phyloP scores from a whole-genome alignment of 2,797 vertebrate species.

The Myripristis murdjan region DNA sequence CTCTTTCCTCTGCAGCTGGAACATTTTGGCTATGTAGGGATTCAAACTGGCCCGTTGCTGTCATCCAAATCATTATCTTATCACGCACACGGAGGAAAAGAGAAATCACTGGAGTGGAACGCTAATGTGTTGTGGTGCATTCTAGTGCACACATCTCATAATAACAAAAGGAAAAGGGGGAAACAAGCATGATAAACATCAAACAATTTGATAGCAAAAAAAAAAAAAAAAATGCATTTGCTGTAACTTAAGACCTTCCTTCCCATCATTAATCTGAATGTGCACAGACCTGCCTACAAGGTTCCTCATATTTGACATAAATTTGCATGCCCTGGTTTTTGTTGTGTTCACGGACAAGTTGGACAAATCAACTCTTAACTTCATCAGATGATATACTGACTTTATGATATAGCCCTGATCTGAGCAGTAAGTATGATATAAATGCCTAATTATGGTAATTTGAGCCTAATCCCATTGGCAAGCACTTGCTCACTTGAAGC shows the following conservation, averaged over 20 bases:
- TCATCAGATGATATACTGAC: neutral
- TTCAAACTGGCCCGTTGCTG: neutral
- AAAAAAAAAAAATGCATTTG: neutral
- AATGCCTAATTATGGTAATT: slow-evolving; percentile 27
- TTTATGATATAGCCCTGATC: neutral
- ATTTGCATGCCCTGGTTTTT: no score
- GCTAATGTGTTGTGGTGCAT: neutral
- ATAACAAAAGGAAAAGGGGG: neutral
- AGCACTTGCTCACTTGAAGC: slow-evolving; percentile 12
- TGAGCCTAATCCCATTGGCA: slow-evolving; percentile 38
- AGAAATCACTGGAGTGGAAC: slow-evolving; percentile 14
- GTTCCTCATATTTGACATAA: no score
- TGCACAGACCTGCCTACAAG: neutral
- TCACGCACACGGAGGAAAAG: slow-evolving; percentile 20
- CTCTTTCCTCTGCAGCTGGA: no score
- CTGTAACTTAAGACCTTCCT: neutral
- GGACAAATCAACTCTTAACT: no score
- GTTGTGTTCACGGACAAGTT: neutral
- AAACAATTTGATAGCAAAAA: neutral
- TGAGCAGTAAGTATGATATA: neutral
- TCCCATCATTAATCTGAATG: neutral
- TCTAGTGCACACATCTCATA: slow-evolving; percentile 14
- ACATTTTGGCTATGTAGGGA: neutral
- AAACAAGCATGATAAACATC: slow-evolving; percentile 1
- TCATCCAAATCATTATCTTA: slow-evolving; percentile 7